phyloP scores from a whole-genome alignment of 1,140 invertebrate genomes.

The Alviniconcha marisindica region DNA sequence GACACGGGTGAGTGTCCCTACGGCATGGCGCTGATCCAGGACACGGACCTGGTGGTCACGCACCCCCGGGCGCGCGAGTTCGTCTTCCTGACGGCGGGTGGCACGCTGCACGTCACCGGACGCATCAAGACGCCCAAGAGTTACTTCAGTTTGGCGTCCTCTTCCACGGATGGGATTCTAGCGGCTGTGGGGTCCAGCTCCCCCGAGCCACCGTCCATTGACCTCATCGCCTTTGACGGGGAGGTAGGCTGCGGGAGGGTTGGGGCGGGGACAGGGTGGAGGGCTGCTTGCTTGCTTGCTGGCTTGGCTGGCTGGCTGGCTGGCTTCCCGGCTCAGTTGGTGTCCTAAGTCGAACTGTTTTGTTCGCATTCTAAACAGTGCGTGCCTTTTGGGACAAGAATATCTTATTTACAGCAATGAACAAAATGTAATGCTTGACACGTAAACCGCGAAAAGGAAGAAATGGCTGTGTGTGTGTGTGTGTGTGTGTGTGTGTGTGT shows the following conservation, averaged over 20 bases:
- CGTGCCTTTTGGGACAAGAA: no score
- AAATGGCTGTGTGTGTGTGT: neutral
- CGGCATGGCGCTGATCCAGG: constrained; percentile 30
- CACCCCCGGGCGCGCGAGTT: constrained; percentile 40
- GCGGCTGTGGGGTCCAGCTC: constrained; percentile 34
- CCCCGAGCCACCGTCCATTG: constrained; percentile 40
- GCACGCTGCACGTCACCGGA: constrained; percentile 41
- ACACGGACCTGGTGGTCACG: constrained; percentile 36
- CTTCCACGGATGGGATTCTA: constrained; percentile 24
- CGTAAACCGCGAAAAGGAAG: no score
- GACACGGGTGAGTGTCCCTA: constrained; percentile 42
- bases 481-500: constrained; percentile 1
- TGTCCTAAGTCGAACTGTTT: no score
- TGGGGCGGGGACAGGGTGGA: no score
- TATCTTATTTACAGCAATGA: no score
- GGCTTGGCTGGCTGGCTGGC: no score
- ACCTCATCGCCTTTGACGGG: constrained; percentile 41
- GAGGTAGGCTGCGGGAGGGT: constrained; percentile 26
- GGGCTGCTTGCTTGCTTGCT: no score
- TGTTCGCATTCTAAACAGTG: no score
- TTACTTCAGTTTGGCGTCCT: constrained; percentile 42
- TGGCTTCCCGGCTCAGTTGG: no score
- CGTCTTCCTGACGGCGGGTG: constrained; percentile 38
- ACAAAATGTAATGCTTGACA: no score
- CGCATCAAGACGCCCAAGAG: constrained; percentile 43